Base-by-base conservation (phyloP, 2,888 invertebrate species). In the Ptilodon capucinus region DNA sequence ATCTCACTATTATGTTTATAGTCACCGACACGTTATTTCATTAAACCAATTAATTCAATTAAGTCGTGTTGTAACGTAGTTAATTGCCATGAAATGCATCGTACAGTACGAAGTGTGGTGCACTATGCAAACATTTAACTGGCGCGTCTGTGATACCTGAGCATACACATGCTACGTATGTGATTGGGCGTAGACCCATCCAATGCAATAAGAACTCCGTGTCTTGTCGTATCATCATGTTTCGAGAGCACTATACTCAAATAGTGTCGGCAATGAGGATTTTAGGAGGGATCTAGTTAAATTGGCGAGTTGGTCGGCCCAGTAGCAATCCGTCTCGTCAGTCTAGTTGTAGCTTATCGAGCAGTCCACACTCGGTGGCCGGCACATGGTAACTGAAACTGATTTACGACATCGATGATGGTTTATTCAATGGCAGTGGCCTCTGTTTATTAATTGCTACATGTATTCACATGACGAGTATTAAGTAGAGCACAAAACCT, bases 371-470 rank as follows among this genome's bases (percentile, higher is more conserved):
- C 78, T 72, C 76, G 60, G 63, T 51, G 49, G 62, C 56, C 68
- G 71, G 74, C 79, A 79, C 78, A 79, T 79, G 81, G 75, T 75
- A 80, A 82, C 83, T 83, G 81, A 84, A 86, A 79, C 84, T 84
- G 84, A 88, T 88, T 85, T 85, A 88, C 78, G 79, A 73, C 75
- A 64, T 66, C 72, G 71, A 70, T 76, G 81, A 81, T 74, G 74
- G 80, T 79, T 81, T 76, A 79, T 81, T 76, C 71, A 76, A 65
- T 70, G 66, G 67, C 60, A 65, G 60, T 60, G 67, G 60, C 72
- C 72, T 68, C 66, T 60, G 71, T 74, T 76, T 75, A 78, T 74
- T 80, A 75, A 79, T 77, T 76, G 74, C 60, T 74, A 74, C 71
- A 75, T 61, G 71, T 9, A 54, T 59, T 44, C 57, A 61, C 58